Base-by-base conservation (phyloP, 2,888 invertebrate species). In the Yponomeuta plumbellus region DNA sequence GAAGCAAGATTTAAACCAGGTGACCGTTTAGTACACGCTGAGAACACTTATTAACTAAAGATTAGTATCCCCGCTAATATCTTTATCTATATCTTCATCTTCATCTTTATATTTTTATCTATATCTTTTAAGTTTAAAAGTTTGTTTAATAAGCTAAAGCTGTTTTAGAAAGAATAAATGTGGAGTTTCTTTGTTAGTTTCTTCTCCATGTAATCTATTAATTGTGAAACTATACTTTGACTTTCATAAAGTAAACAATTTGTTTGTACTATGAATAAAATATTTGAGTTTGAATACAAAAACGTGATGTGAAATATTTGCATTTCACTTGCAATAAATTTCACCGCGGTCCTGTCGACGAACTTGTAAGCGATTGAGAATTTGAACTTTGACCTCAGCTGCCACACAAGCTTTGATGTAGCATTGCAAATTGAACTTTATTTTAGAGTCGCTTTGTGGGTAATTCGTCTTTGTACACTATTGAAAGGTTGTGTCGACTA, bases 1-100 rank as follows among this genome's bases (percentile, higher is more conserved):
- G 75, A 78, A 76, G 70, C 74, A 69, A 77, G 34, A 71, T 71
- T 68, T 66, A 71, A 80, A 76, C 74, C 73, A 75, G 72, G 69
- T 59, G 23, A 21, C 59, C 59, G 11, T 59, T 59, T 59, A 52
- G 17, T 5, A 52, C 11, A 58, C 8, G 21, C 20, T 20, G 20
- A 58, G 11, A 21, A 21, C 58, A 58, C 21, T 58, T 58, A 20
- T 2, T 58, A 58, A 20, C 58, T 20, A 21, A 21, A 21, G 22
- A 20, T 52, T 52, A 52, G 17, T 17, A 17, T 17, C 44, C 44
- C 44, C 44, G 44, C 17, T 17, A 17, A 52, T 5, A 13, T n/a
- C n/a, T n/a, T n/a, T n/a, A n/a, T n/a, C n/a, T n/a, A n/a, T n/a
- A n/a, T n/a, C n/a, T n/a, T n/a, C n/a, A n/a, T n/a, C n/a, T n/a